Conservation (phyloP, 2,113 vertebrate genomes). For the Myotis davidii region DNA sequence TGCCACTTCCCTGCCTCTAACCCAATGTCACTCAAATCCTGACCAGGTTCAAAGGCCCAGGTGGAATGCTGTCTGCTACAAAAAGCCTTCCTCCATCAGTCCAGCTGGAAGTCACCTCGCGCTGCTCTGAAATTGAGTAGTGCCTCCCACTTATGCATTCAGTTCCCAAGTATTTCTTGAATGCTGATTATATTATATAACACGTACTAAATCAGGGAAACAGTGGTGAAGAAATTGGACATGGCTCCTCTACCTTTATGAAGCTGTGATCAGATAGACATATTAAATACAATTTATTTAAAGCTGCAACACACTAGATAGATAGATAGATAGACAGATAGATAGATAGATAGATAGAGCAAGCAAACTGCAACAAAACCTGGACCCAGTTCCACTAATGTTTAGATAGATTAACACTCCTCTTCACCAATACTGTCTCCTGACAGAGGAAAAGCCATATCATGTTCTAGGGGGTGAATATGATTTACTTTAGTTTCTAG, state of each 20-base stretch:
- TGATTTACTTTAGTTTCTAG: background rate
- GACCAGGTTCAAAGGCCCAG: background rate
- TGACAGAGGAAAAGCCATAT: background rate
- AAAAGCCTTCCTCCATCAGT: slow-evolving; percentile 19
- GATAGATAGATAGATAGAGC: too few relatives aligned
- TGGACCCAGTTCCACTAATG: background rate
- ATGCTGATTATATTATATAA: background rate
- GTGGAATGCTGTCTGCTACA: background rate
- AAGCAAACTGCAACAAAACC: background rate
- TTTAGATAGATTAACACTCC: background rate
- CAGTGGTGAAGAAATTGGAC: background rate
- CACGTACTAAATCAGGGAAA: background rate
- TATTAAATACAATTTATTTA: background rate
- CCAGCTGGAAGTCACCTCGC: background rate
- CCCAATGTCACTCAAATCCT: slow-evolving; percentile 36
- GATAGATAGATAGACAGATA: too few relatives aligned
- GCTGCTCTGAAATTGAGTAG: background rate
- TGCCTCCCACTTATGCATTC: background rate
- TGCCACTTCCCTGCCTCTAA: slow-evolving; percentile 6
- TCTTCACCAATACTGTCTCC: background rate
- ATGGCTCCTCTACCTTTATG: background rate
- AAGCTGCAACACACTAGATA: background rate
- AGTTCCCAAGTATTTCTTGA: background rate
- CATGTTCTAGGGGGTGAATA: background rate
- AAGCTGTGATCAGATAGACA: background rate